phyloP scores from a whole-genome alignment of 2,888 invertebrate species.

The Synanthedon myopaeformis region DNA sequence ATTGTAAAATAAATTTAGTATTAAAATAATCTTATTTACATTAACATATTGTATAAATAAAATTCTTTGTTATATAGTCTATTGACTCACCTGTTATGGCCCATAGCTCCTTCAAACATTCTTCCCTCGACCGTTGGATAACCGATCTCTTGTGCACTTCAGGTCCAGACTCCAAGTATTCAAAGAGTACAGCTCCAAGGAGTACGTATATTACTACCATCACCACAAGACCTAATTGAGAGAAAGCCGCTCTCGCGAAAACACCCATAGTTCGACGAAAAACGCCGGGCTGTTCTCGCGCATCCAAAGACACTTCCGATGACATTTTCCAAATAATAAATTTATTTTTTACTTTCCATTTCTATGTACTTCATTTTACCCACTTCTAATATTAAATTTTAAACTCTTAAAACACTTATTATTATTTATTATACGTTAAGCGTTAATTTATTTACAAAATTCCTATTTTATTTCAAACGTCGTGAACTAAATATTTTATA shows the following conservation, averaged over 20 bases:
- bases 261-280: constrained; percentile 37
- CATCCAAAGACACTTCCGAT: constrained; percentile 60
- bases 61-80: not conserved
- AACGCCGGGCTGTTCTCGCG: constrained; percentile 44
- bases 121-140: constrained; percentile 74
- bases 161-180: constrained; percentile 78
- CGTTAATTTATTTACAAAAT: too few relatives aligned
- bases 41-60: not conserved
- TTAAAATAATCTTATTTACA: not conserved
- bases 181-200: constrained; percentile 81
- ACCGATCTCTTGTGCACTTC: constrained; percentile 74
- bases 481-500: too few relatives aligned
- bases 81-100: constrained; percentile 78
- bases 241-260: constrained; percentile 72
- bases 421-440: too few relatives aligned
- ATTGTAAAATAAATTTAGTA: too few relatives aligned
- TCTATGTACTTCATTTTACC: not conserved
- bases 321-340: constrained; percentile 30
- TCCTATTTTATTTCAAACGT: too few relatives aligned
- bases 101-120: constrained; percentile 81
- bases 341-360: not conserved
- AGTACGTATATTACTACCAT: constrained; percentile 81
- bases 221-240: constrained; percentile 77
- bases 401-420: too few relatives aligned
- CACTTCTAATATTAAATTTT: not conserved